These are phyloP conservation scores for Tridacna gigas DNA, from an alignment of 2,888 invertebrate genomes.

Conservation along the genomic window DNA sequence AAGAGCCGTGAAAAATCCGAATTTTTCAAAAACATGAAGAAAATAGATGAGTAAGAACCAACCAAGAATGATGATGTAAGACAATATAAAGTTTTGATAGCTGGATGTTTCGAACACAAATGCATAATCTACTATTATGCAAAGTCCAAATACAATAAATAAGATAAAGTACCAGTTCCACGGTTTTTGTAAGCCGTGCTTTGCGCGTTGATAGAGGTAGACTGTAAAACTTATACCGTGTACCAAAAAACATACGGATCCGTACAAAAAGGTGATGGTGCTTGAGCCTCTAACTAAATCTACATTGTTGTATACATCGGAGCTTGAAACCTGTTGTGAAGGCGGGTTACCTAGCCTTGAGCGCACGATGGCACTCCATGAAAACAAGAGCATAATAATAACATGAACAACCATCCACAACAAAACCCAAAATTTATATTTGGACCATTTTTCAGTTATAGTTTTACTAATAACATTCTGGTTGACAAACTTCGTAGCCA, in stretches of 20 bases:
- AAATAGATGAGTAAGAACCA: conserved; percentile 36
- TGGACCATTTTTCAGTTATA: neutral
- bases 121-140: neutral
- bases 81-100: conserved; percentile 24
- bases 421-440: neutral
- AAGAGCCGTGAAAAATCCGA: conserved; percentile 37
- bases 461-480: neutral
- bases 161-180: neutral
- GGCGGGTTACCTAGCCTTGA: conserved; percentile 7
- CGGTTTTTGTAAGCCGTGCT: no score
- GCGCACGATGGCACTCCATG: conserved; percentile 7
- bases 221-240: neutral
- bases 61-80: conserved; percentile 28
- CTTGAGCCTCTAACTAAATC: neutral
- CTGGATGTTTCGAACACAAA: neutral
- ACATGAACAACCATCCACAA: neutral
- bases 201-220: neutral
- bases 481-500: neutral
- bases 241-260: neutral
- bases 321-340: neutral
- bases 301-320: neutral
- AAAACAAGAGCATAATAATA: neutral
- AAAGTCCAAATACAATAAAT: neutral
- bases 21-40: conserved; percentile 25
- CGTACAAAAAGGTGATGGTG: neutral